Evolutionary conservation across 1,140 invertebrate genomes (phyloP), one percentile per base, ranked within the genome.

Genomic region (Choristoneura fumiferana): DNA sequence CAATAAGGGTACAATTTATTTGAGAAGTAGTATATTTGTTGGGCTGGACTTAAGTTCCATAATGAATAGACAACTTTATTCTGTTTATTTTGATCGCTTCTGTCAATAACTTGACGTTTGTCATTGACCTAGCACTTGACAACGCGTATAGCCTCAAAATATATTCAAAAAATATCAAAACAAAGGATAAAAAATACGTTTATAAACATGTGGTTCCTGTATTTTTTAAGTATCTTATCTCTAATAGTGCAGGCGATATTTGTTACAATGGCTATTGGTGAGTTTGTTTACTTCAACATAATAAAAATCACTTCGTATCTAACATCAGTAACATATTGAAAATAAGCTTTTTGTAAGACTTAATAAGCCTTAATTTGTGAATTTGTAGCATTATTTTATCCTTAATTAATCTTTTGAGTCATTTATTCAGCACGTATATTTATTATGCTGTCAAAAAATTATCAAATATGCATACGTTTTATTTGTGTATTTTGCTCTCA

Each of bases 181-280:
- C 61, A 77, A 70, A 66, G 12, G 12, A 6, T 58, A 60, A 39
- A 66, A 37, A 22, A 56, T 8, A 29, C 1, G 22, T 4, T 57
- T 52, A 57, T 54, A 57, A 80, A 57, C 34, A 84, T 85, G 80
- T 70, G 70, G 49, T 81, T 78, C 49, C 37, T 85, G 37, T 80
- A 83, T 73, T 68, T 83, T 55, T 65, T 84, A 63, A 80, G 76
- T 73, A 63, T 83, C 59, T 57, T 82, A 15, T 76, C 83, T 13
- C 14, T 80, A 49, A 52, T 75, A 6, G 60, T 85, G 0, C 82
- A 85, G 63, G 72, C 63, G 0, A 58, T 71, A n/a, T 82, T 81
- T 58, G 43, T 78, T 8, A 78, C 76, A 18, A 33, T 82, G 33
- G 76, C 81, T 5, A 71, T 84, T 45, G 82, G 82, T 85, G 61